phyloP scores from a whole-genome alignment of 2,113 vertebrate species.

The Rana temporaria region DNA sequence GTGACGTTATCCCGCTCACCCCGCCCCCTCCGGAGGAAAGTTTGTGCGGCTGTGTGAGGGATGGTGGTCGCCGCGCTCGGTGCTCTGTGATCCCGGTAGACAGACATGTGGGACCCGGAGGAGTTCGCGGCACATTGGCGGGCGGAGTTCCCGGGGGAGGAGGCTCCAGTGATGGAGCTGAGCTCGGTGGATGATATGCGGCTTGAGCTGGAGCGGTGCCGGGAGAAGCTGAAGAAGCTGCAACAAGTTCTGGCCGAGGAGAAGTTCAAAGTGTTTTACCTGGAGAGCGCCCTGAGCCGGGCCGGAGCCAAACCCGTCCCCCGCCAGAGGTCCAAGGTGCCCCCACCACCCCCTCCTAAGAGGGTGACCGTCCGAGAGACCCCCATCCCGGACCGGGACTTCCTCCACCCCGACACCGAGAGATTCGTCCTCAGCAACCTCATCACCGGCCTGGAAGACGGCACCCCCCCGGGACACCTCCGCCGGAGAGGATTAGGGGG shows the following conservation, averaged over 20 bases:
- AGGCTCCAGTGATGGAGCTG: slow-evolving; percentile 79
- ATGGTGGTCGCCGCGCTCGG: background rate
- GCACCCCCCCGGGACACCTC: background rate
- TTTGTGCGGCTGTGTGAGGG: slow-evolving; percentile 6
- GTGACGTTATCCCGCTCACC: slow-evolving; percentile 5
- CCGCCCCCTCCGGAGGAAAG: slow-evolving; percentile 48
- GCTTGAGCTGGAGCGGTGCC: slow-evolving; percentile 83
- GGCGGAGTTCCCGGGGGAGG: slow-evolving; percentile 84
- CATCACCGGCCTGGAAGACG: background rate
- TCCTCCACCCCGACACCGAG: slow-evolving; percentile 14
- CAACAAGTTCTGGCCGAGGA: slow-evolving; percentile 86
- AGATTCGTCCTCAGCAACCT: slow-evolving; percentile 33
- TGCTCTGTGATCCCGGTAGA: background rate
- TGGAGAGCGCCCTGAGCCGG: slow-evolving; percentile 81
- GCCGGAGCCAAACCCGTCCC: background rate
- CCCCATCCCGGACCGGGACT: slow-evolving; percentile 5
- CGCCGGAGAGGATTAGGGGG: background rate
- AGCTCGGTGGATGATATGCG: slow-evolving; percentile 79
- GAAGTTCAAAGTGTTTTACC: slow-evolving; percentile 89
- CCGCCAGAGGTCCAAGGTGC: background rate
- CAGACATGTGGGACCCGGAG: slow-evolving; percentile 83
- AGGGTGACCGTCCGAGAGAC: background rate
- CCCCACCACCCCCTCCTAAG: slow-evolving; percentile 15
- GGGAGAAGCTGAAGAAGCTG: slow-evolving; percentile 76
- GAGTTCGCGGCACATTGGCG: slow-evolving; percentile 89